Evolutionary conservation across 1,140 invertebrate genomes (phyloP).

Genomic region (Orchestia grillus): DNA sequence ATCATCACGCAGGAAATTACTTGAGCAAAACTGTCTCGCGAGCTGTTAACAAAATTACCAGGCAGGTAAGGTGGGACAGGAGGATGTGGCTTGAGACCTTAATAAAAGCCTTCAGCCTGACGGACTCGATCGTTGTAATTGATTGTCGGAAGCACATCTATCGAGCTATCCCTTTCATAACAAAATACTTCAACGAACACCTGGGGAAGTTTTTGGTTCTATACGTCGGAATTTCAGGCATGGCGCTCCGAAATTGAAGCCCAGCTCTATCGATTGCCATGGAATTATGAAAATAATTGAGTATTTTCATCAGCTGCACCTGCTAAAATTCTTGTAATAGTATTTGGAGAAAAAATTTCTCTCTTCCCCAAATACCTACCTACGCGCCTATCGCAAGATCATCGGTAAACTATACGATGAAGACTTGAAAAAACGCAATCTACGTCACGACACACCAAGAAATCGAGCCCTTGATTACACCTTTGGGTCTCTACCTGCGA

Average conservation of each 20-base stretch:
- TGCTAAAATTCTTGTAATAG: not conserved
- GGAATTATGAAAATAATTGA: not conserved
- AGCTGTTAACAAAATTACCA: slow-evolving; percentile 35
- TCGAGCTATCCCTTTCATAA: not conserved
- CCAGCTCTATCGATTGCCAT: not conserved
- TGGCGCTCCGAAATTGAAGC: not conserved
- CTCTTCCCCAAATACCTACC: not conserved
- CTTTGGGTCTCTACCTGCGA: not conserved
- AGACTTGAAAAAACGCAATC: not conserved
- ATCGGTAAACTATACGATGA: not conserved
- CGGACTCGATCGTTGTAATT: not conserved
- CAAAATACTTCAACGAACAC: not conserved
- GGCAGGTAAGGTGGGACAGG: not conserved
- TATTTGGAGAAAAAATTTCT: not conserved
- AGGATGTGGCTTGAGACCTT: not conserved
- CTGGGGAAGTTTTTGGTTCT: not conserved
- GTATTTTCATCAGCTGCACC: not conserved
- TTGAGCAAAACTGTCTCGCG: slow-evolving; percentile 37
- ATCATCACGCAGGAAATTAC: slow-evolving; percentile 43
- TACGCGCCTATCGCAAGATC: not conserved
- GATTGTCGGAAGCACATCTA: not conserved
- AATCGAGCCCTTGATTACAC: not conserved
- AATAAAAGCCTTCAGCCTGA: slow-evolving; percentile 2
- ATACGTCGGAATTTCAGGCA: not conserved
- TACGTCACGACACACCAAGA: not conserved